phyloP scores from a whole-genome alignment of 2,888 invertebrate genomes.

The Cactoblastis cactorum region DNA sequence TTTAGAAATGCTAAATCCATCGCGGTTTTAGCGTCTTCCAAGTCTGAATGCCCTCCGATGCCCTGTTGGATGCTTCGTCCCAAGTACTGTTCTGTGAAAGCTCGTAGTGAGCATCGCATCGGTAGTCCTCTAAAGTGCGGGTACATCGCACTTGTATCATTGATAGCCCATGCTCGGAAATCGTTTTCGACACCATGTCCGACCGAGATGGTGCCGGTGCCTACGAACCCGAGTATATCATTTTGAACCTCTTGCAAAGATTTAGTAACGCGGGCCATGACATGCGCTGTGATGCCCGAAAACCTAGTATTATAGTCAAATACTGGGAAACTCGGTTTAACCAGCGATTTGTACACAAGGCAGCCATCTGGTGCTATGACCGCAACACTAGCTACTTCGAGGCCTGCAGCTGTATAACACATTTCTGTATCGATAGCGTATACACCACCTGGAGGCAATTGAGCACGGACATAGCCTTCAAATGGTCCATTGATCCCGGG shows the following conservation, averaged over 20 bases:
- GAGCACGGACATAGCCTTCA: slow-evolving; percentile 82
- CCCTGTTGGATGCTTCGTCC: slow-evolving; percentile 89
- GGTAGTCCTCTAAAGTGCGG: slow-evolving; percentile 93
- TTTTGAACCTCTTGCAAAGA: slow-evolving; percentile 89
- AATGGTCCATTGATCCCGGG: slow-evolving; percentile 87
- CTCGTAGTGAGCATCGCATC: slow-evolving; percentile 89
- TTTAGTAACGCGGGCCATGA: slow-evolving; percentile 81
- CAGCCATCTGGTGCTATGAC: slow-evolving; percentile 87
- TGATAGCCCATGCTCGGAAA: slow-evolving; percentile 87
- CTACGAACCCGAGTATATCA: slow-evolving; percentile 89
- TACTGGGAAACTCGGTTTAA: slow-evolving; percentile 89
- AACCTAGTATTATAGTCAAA: slow-evolving; percentile 97
- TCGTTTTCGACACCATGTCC: slow-evolving; percentile 98
- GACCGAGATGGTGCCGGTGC: slow-evolving; percentile 91
- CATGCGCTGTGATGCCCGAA: slow-evolving; percentile 89
- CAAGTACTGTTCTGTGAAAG: slow-evolving; percentile 85
- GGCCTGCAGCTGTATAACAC: slow-evolving; percentile 93
- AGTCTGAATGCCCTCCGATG: slow-evolving; percentile 89
- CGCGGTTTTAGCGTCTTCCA: slow-evolving; percentile 94
- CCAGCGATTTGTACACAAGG: slow-evolving; percentile 89
- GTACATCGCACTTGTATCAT: slow-evolving; percentile 94
- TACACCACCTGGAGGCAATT: slow-evolving; percentile 76
- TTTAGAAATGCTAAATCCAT: slow-evolving; percentile 93
- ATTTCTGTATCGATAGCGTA: slow-evolving; percentile 98
- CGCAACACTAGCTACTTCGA: slow-evolving; percentile 93